Base-by-base conservation (phyloP, 2,113 vertebrate species). In the Percina caprodes region DNA sequence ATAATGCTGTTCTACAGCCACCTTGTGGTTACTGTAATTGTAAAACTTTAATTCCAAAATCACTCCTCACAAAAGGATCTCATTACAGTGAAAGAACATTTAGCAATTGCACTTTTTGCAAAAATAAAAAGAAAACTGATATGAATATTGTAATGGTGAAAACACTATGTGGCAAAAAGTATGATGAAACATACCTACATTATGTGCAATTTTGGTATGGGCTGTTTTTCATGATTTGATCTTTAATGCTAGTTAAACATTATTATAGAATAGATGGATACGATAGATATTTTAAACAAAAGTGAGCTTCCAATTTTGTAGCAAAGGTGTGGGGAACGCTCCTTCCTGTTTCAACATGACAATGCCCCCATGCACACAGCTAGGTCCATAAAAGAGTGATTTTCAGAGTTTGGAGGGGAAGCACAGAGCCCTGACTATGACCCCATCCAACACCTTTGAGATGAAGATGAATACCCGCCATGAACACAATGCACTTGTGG, bases 1-100 rank as follows among this genome's bases (percentile, higher is more conserved):
- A 58, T 2, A 62, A 35, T 77, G 91, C 83, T 79, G 78, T 69
- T 85, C 89, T 93, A 90, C 88, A 93, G 91, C 92, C 93, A 92
- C 85, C 90, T 48, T 59, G 77, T 91, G 93, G 67, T 71, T 11
- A 16, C 13, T 67, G n/a, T 19, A 5, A 3, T 10, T 10, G 3
- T 14, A 16, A 8, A 16, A 18, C 42, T 13, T 70, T 2, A 3
- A 6, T 7, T 42, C 1, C 4, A 21, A 26, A 66, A 58, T 62
- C 2, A 0, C 23, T 51, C 13, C 14, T 68, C 55, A 26, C 35
- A 13, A 35, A 59, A 13, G 30, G 1, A 46, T 21, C 24, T 30
- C 16, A 23, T 21, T 16, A 15, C 6, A 19, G 26, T 15, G 21
- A 21, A 42, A 55, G 12, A 42, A 62, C 4, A 62, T 15, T 39